Percentiles rank a stretch among this genome's conserved stretches.
phyloP scores from a whole-genome alignment of 2,888 invertebrate species.

The Teinopalpus imperialis region DNA sequence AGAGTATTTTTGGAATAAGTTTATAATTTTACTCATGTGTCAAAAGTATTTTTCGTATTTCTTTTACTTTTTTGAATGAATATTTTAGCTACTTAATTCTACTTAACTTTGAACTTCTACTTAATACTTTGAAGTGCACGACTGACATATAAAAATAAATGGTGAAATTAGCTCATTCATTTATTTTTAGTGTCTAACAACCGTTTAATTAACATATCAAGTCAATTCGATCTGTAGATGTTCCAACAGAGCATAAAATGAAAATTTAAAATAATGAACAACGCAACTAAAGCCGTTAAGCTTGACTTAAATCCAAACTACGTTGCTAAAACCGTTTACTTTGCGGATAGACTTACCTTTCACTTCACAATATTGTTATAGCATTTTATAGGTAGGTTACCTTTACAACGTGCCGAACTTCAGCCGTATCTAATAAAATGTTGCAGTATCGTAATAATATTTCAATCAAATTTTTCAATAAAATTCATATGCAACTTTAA shows the following conservation, averaged over 20 bases:
- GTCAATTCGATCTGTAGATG: not conserved
- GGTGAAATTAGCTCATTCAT: no score
- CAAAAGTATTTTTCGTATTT: no score
- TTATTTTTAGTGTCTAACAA: no score
- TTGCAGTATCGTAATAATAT: constrained; percentile 7
- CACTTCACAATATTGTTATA: constrained; percentile 55
- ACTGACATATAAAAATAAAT: no score
- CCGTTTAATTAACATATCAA: not conserved
- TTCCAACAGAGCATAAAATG: not conserved
- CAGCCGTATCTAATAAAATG: constrained; percentile 12
- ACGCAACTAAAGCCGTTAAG: constrained; percentile 38
- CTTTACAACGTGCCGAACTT: constrained; percentile 3
- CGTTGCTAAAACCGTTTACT: constrained; percentile 39
- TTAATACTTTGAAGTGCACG: no score
- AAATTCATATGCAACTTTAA: not conserved
- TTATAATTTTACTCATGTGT: no score
- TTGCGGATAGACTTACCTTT: constrained; percentile 69
- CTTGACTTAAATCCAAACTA: constrained; percentile 30
- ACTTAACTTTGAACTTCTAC: no score
- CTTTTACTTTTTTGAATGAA: no score
- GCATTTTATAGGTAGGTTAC: constrained; percentile 24
- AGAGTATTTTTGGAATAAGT: no score
- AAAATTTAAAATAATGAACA: constrained; percentile 20
- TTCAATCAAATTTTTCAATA: not conserved
- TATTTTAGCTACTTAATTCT: no score